Evolutionary conservation across 2,797 vertebrate genomes (phyloP).

Genomic region (Sebastes trivittatus): DNA sequence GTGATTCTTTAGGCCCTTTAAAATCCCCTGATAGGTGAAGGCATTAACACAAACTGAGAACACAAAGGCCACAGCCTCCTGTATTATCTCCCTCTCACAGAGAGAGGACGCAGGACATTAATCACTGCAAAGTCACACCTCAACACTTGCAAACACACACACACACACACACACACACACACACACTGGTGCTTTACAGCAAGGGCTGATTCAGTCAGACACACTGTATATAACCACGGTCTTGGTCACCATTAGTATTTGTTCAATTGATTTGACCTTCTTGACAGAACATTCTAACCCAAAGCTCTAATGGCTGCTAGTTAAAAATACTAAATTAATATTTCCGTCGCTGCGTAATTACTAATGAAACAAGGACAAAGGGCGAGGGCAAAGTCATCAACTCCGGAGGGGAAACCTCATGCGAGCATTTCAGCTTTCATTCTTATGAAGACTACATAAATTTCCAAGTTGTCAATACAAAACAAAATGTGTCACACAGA

Average conservation of each 20-base stretch:
- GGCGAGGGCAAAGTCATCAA: slow-evolving; percentile 58
- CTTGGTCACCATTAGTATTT: slow-evolving; percentile 54
- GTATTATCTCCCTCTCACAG: slow-evolving; percentile 83
- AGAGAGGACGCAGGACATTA: slow-evolving; percentile 75
- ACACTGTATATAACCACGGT: slow-evolving; percentile 30
- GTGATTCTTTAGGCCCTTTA: slow-evolving; percentile 59
- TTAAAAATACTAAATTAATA: slow-evolving; percentile 72
- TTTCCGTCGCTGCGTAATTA: slow-evolving; percentile 64
- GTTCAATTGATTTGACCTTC: slow-evolving; percentile 62
- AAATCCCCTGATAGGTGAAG: slow-evolving; percentile 76
- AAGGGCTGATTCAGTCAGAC: slow-evolving; percentile 43
- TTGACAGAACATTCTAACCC: slow-evolving; percentile 42
- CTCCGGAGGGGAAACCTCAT: slow-evolving; percentile 29
- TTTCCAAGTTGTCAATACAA: slow-evolving; percentile 2
- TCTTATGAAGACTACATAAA: background rate
- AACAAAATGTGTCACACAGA: background rate
- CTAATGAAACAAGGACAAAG: slow-evolving; percentile 72
- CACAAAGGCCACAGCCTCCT: slow-evolving; percentile 81
- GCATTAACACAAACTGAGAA: slow-evolving; percentile 77
- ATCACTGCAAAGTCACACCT: slow-evolving; percentile 76
- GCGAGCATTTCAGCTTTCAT: slow-evolving; percentile 1
- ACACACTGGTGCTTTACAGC: slow-evolving; percentile 19
- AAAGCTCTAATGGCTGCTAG: slow-evolving; percentile 48
- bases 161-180: slow-evolving; percentile 22
- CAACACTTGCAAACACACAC: slow-evolving; percentile 23